Evolutionary conservation across 2,888 invertebrate species (phyloP), one percentile per base, ranked within the genome.

Genomic region (Gymnocheta viridis): DNA sequence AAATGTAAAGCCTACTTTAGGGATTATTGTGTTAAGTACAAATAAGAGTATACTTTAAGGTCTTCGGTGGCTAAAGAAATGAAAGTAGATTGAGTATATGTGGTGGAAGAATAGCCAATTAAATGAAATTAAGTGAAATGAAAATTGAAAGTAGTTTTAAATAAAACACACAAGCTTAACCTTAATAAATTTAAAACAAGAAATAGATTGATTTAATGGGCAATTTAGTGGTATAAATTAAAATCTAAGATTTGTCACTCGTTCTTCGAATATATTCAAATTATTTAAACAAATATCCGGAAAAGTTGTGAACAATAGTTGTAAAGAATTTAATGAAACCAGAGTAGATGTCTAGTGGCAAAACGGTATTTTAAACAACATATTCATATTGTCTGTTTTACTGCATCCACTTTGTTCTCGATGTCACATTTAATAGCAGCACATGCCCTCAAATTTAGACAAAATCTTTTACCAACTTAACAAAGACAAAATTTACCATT

Each of bases 1-100:
- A 64, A 74, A 47, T 74, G 32, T 49, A 70, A 66, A 70, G 80
- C 70, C 83, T 80, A 79, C 83, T 60, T 83, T 70, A 62, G 74
- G 80, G 83, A 58, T 76, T 73, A 77, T n/a, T 19, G 19, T 76
- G 62, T 58, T 47, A 38, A 54, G 14, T 62, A 35, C 54, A 62
- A 27, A 44, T 47, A 38, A 58, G 54, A 49, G 69, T 38, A 74
- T 76, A 76, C 62, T 76, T 76, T 64, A n/a, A 49, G 44, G 78
- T 54, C 49, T 72, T 70, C 70, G 24, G 5, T 27, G 7, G 35
- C 4, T 66, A 35, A 47, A 29, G 56, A 17, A 56, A 66, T 17
- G 14, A 51, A 51, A 51, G 27, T 60, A 12, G 29, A 19, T 47
- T 29, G 12, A 6, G n/a, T n/a, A n/a, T n/a, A n/a, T n/a, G n/a